phyloP scores from a whole-genome alignment of 2,797 vertebrate species.

The Darevskia nairensis region DNA sequence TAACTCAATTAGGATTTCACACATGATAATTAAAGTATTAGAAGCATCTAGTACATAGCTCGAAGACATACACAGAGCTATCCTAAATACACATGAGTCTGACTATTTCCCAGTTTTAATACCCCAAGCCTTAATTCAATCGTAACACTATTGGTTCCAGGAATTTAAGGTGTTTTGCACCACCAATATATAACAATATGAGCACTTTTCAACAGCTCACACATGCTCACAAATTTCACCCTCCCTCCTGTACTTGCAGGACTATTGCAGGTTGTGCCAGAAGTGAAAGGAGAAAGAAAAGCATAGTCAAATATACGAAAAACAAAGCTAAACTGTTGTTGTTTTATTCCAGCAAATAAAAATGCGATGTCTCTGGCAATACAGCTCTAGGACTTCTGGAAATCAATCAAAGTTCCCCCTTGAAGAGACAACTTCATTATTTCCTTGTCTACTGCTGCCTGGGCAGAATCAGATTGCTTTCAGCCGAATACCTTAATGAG shows the following conservation, averaged over 20 bases:
- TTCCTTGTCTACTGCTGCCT: background rate
- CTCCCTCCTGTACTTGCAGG: background rate
- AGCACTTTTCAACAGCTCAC: background rate
- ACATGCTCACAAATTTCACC: background rate
- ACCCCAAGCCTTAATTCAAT: no score
- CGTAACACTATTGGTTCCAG: no score
- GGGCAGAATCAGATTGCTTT: background rate
- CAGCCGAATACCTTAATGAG: background rate
- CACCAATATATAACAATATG: background rate
- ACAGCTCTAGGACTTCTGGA: background rate
- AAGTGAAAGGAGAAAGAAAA: background rate
- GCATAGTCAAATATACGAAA: background rate
- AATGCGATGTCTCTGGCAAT: constrained; percentile 46
- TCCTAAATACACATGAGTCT: background rate
- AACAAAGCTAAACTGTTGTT: background rate
- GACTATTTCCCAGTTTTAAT: no score
- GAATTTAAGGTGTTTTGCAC: no score
- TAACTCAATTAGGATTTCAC: no score
- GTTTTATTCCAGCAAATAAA: constrained; percentile 13
- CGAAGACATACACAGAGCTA: background rate
- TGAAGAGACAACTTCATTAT: background rate
- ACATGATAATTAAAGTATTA: no score
- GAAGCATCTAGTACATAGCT: no score
- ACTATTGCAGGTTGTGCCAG: background rate
- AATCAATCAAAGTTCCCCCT: constrained; percentile 33